Evolutionary conservation across 92 coral and sea anemone genomes (phyloP), one percentile per base, ranked within the genome.

Genomic region (Parazoanthus swiftii): DNA sequence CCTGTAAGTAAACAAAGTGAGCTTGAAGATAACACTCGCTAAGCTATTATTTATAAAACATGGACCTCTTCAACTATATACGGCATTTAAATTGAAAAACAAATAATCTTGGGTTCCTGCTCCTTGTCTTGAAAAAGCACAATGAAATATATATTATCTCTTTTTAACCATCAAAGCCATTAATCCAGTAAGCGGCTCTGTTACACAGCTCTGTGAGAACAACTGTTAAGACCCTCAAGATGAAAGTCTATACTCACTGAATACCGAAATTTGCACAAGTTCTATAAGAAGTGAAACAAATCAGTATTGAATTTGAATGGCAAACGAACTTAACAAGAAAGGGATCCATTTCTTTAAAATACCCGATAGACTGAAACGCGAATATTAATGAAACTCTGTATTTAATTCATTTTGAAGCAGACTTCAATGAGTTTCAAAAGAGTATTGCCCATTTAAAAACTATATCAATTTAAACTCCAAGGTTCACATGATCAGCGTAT

Each of bases 61-160:
- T 70, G 87, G 8, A 2, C 39, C 75, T 21, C 87, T 84, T 35
- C 78, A 84, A 74, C 33, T 13, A 48, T 10, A 48, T 10, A 70
- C 7, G 50, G 15, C 59, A 71, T 70, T 70, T 50, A 84, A 84
- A 84, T 42, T 68, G 79, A 84, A 84, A 26, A 54, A 70, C 79
- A 72, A 83, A 83, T 71, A 51, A 9, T 43, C 78, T 26, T 67
- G n/a, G 48, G 38, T 70, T 29, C 50, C 66, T 70, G 37, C n/a
- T 74, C 43, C 39, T 84, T 73, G 77, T 74, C 44, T 8, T 46
- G 77, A 70, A 71, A 70, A 70, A 71, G 42, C 67, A 71, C 50
- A 84, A 83, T 68, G 46, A 71, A 81, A 35, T 48, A 84, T 71
- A 71, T 71, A 72, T 46, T 84, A 71, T 84, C 67, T 67, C 76